These are phyloP conservation scores for Ctenoplectra terminalis DNA, from an alignment of 1,140 invertebrate species.

Conservation along the genomic window DNA sequence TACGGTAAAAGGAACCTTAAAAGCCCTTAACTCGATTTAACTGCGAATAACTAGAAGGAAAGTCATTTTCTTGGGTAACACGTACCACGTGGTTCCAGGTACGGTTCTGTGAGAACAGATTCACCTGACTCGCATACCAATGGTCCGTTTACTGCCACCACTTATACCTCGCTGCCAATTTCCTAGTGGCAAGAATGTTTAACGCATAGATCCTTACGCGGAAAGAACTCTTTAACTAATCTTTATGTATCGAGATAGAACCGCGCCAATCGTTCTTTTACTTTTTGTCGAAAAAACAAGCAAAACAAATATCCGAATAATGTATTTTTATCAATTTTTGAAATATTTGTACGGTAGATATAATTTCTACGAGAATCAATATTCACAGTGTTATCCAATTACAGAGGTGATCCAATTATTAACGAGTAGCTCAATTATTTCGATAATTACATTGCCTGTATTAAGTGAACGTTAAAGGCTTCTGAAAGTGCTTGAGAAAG, in stretches of 20 bases:
- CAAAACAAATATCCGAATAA: too few relatives aligned
- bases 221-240: neutral
- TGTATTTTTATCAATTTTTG: too few relatives aligned
- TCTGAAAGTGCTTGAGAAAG: neutral
- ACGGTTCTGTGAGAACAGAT: conserved; percentile 76
- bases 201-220: conserved; percentile 16
- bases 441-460: neutral
- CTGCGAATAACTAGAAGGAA: conserved; percentile 57
- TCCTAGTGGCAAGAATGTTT: conserved; percentile 14
- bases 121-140: conserved; percentile 75
- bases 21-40: conserved; percentile 37
- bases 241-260: neutral
- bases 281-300: too few relatives aligned
- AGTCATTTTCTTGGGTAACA: conserved; percentile 69
- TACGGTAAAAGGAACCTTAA: conserved; percentile 28
- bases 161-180: conserved; percentile 28
- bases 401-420: neutral
- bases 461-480: neutral
- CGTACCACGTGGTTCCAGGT: conserved; percentile 75
- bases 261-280: too few relatives aligned
- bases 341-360: too few relatives aligned
- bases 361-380: too few relatives aligned
- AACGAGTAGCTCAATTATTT: neutral
- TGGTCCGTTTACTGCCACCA: conserved; percentile 51
- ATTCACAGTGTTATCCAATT: too few relatives aligned